Conservation (phyloP, 2,888 invertebrate species). For the Augochlorella aurata region DNA sequence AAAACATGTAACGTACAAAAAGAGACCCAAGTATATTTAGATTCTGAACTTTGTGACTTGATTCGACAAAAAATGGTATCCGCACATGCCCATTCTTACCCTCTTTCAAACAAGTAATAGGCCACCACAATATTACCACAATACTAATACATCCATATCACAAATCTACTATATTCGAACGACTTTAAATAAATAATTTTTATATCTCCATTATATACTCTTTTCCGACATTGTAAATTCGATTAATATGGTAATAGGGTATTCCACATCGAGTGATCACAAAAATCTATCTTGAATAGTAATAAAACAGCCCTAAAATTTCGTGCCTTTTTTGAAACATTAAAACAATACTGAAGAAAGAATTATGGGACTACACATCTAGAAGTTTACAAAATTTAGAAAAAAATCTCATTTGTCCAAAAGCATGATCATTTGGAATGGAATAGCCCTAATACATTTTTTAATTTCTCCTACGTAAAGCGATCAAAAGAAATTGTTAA, state of each 20-base stretch:
- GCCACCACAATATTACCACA: conserved; percentile 51
- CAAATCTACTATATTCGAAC: conserved; percentile 52
- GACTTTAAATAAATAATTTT: conserved; percentile 61
- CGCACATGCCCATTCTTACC: conserved; percentile 27
- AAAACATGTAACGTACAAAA: neutral
- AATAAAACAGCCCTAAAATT: no score
- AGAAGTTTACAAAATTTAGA: no score
- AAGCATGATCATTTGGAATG: no score
- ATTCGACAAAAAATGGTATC: conserved; percentile 20
- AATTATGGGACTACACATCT: no score
- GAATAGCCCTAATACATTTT: neutral
- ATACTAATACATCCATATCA: conserved; percentile 59
- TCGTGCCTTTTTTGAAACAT: no score
- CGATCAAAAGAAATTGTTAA: conserved; percentile 29
- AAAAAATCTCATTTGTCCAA: no score
- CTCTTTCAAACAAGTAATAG: conserved; percentile 46
- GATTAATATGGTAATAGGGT: conserved; percentile 44
- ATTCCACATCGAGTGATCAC: no score
- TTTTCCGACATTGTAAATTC: conserved; percentile 40
- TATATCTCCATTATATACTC: conserved; percentile 40
- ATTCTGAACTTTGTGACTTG: conserved; percentile 1
- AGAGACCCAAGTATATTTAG: neutral
- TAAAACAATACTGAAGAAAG: no score
- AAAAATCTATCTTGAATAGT: no score
- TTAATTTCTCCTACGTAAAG: conserved; percentile 14